These are phyloP conservation scores for Maniola hyperantus DNA, from an alignment of 2,888 invertebrate genomes.

Conservation along the genomic window DNA sequence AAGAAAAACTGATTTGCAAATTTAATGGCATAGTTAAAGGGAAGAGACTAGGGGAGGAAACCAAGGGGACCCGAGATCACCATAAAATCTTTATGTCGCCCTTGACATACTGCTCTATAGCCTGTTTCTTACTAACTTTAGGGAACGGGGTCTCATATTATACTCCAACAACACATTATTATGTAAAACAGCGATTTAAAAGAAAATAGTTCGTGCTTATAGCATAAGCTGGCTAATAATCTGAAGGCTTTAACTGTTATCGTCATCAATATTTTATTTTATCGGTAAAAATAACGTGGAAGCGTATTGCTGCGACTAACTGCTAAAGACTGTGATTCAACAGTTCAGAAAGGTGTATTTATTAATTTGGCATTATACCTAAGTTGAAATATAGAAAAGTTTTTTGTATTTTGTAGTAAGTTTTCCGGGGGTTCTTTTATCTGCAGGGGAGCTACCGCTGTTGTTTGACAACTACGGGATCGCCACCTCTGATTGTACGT, in stretches of 20 bases:
- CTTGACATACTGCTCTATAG: conserved; percentile 10
- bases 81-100: conserved; percentile 12
- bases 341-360: background rate
- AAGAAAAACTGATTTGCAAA: conserved; percentile 11
- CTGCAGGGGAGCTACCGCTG: too few relatives aligned
- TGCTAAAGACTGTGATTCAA: background rate
- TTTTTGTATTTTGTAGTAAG: too few relatives aligned
- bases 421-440: too few relatives aligned
- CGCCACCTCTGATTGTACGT: too few relatives aligned
- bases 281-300: background rate
- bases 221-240: background rate
- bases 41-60: background rate
- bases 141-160: background rate
- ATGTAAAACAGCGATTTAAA: background rate
- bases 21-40: background rate
- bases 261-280: background rate
- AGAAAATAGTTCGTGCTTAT: background rate
- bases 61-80: conserved; percentile 8
- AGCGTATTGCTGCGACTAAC: too few relatives aligned
- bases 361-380: too few relatives aligned
- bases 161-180: background rate
- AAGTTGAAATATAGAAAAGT: too few relatives aligned
- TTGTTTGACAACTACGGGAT: too few relatives aligned
- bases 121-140: conserved; percentile 3
- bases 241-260: background rate